Conservation (phyloP, 2,888 invertebrate genomes). For the Geophilus truncorum region DNA sequence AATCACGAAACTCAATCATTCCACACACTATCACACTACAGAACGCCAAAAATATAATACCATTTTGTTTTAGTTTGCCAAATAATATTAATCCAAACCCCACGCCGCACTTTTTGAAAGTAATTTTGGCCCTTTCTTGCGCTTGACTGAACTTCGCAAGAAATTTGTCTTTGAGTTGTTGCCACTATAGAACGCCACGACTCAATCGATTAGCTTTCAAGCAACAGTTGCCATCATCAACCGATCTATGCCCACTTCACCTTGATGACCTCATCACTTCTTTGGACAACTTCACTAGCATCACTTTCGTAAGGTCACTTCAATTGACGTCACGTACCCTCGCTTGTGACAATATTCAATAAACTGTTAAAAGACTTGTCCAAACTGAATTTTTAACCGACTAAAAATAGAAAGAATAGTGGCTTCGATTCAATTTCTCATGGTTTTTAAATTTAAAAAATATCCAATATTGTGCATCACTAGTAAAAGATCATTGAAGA, state of each 20-base stretch:
- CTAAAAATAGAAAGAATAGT: too few relatives aligned
- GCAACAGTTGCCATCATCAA: conserved; percentile 11
- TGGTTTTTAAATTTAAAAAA: too few relatives aligned
- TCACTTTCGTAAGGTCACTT: neutral
- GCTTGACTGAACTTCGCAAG: neutral
- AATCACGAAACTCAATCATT: neutral
- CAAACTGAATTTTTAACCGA: neutral
- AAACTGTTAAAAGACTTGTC: neutral
- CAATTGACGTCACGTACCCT: neutral
- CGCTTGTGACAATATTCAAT: neutral
- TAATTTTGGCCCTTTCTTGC: neutral
- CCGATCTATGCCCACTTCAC: neutral
- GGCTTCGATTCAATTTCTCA: too few relatives aligned
- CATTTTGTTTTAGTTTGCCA: too few relatives aligned
- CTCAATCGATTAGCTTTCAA: conserved; percentile 1
- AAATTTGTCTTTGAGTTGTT: neutral
- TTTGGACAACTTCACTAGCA: conserved; percentile 4
- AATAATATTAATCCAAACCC: too few relatives aligned
- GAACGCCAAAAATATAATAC: too few relatives aligned
- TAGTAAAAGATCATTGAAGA: too few relatives aligned
- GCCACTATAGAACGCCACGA: neutral
- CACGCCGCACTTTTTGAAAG: too few relatives aligned
- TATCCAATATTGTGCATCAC: too few relatives aligned
- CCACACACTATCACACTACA: too few relatives aligned
- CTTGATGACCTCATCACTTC: conserved; percentile 16